These are phyloP conservation scores for Myzus persicae DNA, from an alignment of 1,140 invertebrate species.

Conservation along the genomic window DNA sequence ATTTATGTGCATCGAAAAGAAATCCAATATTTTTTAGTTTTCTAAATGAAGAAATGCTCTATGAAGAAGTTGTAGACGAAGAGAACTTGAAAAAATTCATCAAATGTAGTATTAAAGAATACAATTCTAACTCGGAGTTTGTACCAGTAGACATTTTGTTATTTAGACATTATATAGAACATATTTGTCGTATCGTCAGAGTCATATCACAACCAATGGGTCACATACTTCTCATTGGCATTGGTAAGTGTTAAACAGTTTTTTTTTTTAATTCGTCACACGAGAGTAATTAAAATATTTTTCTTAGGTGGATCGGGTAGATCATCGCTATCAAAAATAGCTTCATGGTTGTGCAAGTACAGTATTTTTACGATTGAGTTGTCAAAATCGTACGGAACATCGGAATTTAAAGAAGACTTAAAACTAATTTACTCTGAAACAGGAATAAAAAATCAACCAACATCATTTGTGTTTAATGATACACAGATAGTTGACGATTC, in stretches of 20 bases:
- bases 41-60: not conserved
- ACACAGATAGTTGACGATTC: constrained; percentile 84
- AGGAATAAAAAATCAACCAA: constrained; percentile 83
- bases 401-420: constrained; percentile 84
- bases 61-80: constrained; percentile 65
- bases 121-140: constrained; percentile 76
- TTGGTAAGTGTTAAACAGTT: constrained; percentile 68
- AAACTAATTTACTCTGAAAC: constrained; percentile 80
- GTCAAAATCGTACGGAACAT: constrained; percentile 76
- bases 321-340: constrained; percentile 78
- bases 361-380: constrained; percentile 80
- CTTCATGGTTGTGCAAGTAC: constrained; percentile 81
- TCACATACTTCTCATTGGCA: constrained; percentile 80
- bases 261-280: not conserved
- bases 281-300: not conserved
- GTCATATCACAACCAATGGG: constrained; percentile 82
- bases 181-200: constrained; percentile 81
- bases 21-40: constrained; percentile 31
- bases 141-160: constrained; percentile 84
- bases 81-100: constrained; percentile 79
- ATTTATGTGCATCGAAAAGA: not conserved
- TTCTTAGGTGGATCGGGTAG: constrained; percentile 79
- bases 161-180: constrained; percentile 91
- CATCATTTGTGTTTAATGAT: constrained; percentile 90
- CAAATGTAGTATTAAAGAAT: constrained; percentile 87